Conservation (phyloP, 2,797 vertebrate genomes). For the Notamacropus eugenii region DNA sequence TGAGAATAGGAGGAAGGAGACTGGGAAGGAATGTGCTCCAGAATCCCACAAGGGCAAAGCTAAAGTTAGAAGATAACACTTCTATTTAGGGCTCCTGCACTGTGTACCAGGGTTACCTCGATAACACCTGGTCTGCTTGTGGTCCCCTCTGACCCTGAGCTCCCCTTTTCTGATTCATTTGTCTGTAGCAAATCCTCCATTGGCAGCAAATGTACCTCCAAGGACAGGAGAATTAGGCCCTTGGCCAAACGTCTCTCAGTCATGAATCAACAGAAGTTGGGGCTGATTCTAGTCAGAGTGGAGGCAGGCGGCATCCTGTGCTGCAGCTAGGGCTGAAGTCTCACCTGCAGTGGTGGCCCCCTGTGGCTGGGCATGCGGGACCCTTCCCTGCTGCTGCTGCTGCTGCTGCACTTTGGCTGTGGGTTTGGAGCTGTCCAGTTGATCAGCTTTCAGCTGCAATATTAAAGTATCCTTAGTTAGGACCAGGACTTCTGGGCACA, state of each 20-base stretch:
- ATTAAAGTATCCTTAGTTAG: conserved; percentile 59
- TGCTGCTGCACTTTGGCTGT: conserved; percentile 87
- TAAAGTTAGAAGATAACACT: background rate
- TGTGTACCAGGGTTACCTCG: background rate
- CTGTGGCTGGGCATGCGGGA: conserved; percentile 84
- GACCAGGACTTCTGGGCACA: background rate
- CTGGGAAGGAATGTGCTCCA: background rate
- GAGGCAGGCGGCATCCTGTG: background rate
- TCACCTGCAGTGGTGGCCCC: conserved; percentile 90
- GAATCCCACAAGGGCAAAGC: background rate
- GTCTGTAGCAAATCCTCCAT: background rate
- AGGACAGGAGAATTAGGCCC: background rate
- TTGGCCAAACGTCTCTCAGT: background rate
- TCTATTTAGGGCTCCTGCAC: background rate
- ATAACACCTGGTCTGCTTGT: background rate
- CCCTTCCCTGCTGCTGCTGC: conserved; percentile 87
- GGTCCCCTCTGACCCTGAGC: conserved; percentile 1
- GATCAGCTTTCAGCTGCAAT: conserved; percentile 89
- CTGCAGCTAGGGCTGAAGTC: conserved; percentile 32
- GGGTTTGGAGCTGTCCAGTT: conserved; percentile 84
- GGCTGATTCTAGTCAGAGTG: background rate
- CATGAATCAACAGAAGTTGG: background rate
- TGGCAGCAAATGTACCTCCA: background rate
- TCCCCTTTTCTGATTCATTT: background rate
- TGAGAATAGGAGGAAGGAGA: background rate